phyloP scores from a whole-genome alignment of 2,888 invertebrate genomes.

The Clepsis dumicolana region DNA sequence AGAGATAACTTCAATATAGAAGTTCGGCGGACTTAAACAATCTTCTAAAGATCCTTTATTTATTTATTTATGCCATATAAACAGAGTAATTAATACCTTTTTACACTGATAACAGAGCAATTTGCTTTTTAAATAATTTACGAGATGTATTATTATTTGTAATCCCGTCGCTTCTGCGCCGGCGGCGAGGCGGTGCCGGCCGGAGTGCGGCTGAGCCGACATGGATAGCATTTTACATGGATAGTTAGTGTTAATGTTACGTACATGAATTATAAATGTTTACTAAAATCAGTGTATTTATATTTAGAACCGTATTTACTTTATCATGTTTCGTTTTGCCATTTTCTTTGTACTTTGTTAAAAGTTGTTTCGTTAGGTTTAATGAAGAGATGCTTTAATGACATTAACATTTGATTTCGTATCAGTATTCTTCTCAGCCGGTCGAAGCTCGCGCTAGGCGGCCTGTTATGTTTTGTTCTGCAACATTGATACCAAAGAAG shows the following conservation, averaged over 20 bases:
- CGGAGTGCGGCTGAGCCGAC: not conserved
- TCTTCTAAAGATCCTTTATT: too few relatives aligned
- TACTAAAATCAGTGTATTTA: conserved; percentile 24
- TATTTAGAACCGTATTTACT: conserved; percentile 23
- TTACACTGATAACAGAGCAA: too few relatives aligned
- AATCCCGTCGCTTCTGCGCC: not conserved
- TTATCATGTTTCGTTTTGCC: conserved; percentile 63
- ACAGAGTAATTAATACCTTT: too few relatives aligned
- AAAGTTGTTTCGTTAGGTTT: conserved; percentile 75
- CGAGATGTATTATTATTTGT: too few relatives aligned
- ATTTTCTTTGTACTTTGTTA: conserved; percentile 71
- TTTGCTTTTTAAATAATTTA: too few relatives aligned
- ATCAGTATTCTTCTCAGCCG: conserved; percentile 76
- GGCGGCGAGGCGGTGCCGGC: not conserved
- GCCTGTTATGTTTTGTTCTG: conserved; percentile 69
- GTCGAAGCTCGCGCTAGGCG: conserved; percentile 65
- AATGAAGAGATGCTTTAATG: conserved; percentile 77
- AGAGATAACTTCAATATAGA: too few relatives aligned
- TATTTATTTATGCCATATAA: too few relatives aligned
- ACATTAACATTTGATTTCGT: conserved; percentile 72
- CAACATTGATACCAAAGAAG: conserved; percentile 85
- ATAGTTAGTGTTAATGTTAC: conserved; percentile 21
- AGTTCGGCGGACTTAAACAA: too few relatives aligned
- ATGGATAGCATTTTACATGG: conserved; percentile 19
- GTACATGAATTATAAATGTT: conserved; percentile 14